Conservation (phyloP, 2,797 vertebrate genomes). For the Siniperca obscura region DNA sequence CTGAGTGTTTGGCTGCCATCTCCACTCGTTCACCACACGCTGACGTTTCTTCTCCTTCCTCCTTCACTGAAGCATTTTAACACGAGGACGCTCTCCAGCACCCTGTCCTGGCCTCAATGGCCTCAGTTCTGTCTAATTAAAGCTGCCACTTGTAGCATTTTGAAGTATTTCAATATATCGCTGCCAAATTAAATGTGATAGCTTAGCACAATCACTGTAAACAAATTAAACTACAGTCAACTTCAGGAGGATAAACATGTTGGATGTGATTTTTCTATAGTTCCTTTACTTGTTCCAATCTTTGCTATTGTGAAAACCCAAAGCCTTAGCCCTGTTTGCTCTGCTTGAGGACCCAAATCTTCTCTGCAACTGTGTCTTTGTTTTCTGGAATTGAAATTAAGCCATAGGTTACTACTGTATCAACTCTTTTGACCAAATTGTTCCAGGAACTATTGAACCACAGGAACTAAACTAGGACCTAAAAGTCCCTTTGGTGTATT, state of each 20-base stretch:
- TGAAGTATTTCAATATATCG: constrained; percentile 30
- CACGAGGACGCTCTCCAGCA: constrained; percentile 61
- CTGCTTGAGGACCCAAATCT: not conserved
- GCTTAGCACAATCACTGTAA: constrained; percentile 35
- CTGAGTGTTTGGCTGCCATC: constrained; percentile 67
- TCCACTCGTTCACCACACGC: constrained; percentile 60
- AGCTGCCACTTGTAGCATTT: constrained; percentile 63
- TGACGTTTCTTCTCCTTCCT: constrained; percentile 70
- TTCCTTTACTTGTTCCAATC: constrained; percentile 2
- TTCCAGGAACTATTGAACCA: constrained; percentile 10
- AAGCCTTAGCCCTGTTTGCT: not conserved
- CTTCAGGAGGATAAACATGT: constrained; percentile 39
- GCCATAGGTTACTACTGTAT: not conserved
- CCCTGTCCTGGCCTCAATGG: constrained; percentile 57
- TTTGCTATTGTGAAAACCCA: not conserved
- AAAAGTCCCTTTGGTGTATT: not conserved
- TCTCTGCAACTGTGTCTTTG: not conserved
- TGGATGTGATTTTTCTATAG: constrained; percentile 24
- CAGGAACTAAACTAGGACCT: not conserved
- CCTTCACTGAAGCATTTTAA: constrained; percentile 54
- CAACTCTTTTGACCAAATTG: not conserved
- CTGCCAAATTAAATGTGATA: constrained; percentile 54
- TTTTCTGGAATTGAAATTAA: constrained; percentile 17
- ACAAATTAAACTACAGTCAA: constrained; percentile 41
- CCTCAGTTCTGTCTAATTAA: constrained; percentile 65